These are phyloP conservation scores for Drosophila algonquin DNA, from an alignment of 2,888 invertebrate species.

Conservation along the genomic window DNA sequence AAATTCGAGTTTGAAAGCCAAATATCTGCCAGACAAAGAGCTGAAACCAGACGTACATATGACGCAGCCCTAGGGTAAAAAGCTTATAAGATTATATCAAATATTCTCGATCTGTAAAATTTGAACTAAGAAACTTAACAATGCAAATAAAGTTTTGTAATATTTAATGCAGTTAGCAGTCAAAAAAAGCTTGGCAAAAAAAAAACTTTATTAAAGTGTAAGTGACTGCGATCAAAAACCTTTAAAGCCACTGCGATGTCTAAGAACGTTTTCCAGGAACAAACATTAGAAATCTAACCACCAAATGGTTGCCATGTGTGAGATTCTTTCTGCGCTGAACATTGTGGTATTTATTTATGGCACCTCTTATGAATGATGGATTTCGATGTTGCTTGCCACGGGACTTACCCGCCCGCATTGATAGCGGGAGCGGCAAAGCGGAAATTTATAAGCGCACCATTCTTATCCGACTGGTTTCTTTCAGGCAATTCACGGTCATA, in stretches of 20 bases:
- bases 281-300: not conserved
- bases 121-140: no score
- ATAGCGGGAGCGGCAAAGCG: not conserved
- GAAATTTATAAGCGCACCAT: slow-evolving; percentile 30
- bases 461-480: slow-evolving; percentile 7
- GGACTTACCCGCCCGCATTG: not conserved
- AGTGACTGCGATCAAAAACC: not conserved
- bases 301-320: not conserved
- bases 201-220: not conserved
- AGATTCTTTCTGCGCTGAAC: not conserved
- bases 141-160: no score
- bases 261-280: not conserved
- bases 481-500: slow-evolving; percentile 16
- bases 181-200: no score
- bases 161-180: no score
- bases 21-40: no score
- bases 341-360: not conserved
- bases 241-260: not conserved
- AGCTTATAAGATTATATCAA: no score
- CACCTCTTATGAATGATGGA: not conserved
- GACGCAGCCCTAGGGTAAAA: no score
- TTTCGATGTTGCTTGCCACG: not conserved
- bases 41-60: no score
- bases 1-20: no score
- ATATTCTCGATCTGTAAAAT: no score